These are phyloP conservation scores for Epirrhoe alternata DNA, from an alignment of 2,888 invertebrate species.

Conservation along the genomic window DNA sequence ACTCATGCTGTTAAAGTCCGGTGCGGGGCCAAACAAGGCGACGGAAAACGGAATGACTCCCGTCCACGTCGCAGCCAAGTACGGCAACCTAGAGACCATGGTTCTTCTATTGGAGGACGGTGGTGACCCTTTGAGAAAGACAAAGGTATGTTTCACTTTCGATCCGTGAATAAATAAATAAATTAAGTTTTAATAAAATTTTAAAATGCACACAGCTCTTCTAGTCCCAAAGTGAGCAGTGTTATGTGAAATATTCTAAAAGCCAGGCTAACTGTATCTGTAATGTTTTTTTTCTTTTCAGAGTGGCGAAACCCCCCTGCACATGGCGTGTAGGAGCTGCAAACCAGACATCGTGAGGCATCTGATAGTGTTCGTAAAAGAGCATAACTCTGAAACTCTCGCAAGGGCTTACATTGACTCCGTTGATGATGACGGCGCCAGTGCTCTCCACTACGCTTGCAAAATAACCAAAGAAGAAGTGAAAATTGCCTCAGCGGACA, in stretches of 20 bases:
- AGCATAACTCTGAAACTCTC: conserved; percentile 89
- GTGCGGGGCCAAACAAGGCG: conserved; percentile 97
- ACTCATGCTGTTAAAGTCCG: conserved; percentile 98
- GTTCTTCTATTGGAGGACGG: conserved; percentile 95
- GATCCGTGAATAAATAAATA: too few relatives aligned
- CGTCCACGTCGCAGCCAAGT: conserved; percentile 97
- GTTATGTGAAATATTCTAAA: too few relatives aligned
- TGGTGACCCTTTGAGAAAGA: conserved; percentile 96
- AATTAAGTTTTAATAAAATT: too few relatives aligned
- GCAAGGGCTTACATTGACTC: conserved; percentile 95
- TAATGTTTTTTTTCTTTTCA: conserved; percentile 63
- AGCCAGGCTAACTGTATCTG: neutral
- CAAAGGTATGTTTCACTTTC: conserved; percentile 87
- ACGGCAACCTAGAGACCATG: conserved; percentile 95
- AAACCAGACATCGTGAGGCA: conserved; percentile 94
- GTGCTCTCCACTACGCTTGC: conserved; percentile 97
- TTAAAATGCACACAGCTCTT: too few relatives aligned
- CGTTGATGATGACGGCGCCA: conserved; percentile 96
- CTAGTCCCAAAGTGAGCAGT: too few relatives aligned
- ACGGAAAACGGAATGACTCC: conserved; percentile 99
- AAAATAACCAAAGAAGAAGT: conserved; percentile 94
- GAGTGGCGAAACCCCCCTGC: conserved; percentile 98
- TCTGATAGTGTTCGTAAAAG: conserved; percentile 93
- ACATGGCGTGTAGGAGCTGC: conserved; percentile 95
- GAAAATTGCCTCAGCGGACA: conserved; percentile 88